A percentile compares a stretch with the other conserved stretches of the same genome.
Evolutionary conservation across 2,797 vertebrate genomes (phyloP).

Genomic region (Antennarius maculatus): DNA sequence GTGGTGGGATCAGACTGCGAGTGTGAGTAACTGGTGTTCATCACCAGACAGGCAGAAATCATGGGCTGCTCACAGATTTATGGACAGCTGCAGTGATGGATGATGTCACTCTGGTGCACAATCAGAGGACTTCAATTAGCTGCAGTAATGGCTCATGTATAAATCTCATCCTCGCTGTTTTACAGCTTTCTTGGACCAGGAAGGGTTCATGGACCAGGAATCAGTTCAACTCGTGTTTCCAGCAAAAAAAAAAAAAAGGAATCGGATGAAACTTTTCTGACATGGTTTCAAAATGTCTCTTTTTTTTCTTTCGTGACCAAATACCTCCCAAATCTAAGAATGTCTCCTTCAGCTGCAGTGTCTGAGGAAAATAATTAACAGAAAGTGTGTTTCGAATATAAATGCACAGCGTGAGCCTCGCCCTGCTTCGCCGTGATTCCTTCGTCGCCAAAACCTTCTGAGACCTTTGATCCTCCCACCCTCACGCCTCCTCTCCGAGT

Average conservation of each 20-base stretch:
- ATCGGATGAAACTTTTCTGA: background rate
- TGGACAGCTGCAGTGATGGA: constrained; percentile 38
- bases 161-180: constrained; percentile 8
- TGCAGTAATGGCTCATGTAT: background rate
- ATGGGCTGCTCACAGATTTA: constrained; percentile 6
- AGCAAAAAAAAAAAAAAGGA: no score
- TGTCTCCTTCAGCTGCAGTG: no score
- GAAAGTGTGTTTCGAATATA: no score
- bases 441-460: constrained; percentile 15
- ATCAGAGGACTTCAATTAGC: constrained; percentile 23
- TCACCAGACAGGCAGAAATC: constrained; percentile 2
- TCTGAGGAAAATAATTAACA: no score
- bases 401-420: background rate
- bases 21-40: constrained; percentile 19
- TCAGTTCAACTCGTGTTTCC: no score
- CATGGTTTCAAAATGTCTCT: no score
- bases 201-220: background rate
- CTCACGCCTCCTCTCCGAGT: constrained; percentile 15
- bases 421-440: constrained; percentile 4
- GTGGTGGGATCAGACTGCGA: constrained; percentile 26
- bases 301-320: no score
- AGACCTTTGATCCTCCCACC: constrained; percentile 15
- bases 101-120: constrained; percentile 30
- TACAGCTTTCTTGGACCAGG: background rate
- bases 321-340: no score